Evolutionary conservation across 2,113 vertebrate genomes (phyloP).

Genomic region (Epinephelus moara): DNA sequence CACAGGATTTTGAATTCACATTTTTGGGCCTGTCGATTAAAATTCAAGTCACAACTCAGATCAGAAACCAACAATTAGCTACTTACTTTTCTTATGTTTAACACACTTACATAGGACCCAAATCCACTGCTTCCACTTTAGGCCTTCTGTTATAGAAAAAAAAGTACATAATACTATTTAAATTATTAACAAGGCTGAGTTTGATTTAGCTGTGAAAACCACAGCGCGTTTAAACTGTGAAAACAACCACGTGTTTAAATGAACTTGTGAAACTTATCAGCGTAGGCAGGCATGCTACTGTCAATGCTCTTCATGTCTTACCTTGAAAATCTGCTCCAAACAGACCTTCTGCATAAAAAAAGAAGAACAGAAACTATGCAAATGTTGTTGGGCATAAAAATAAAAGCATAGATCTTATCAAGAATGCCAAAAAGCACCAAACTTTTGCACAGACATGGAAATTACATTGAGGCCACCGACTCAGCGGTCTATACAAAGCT

Average conservation of each 20-base stretch:
- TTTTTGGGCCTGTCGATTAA: slow-evolving; percentile 57
- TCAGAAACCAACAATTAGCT: background rate
- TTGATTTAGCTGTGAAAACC: slow-evolving; percentile 1
- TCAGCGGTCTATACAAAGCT: background rate
- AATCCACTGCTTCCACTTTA: background rate
- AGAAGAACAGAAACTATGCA: slow-evolving; percentile 61
- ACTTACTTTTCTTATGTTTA: background rate
- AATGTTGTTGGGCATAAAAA: slow-evolving; percentile 8
- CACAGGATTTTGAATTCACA: slow-evolving; percentile 2
- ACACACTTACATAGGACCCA: slow-evolving; percentile 23
- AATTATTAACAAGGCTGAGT: background rate
- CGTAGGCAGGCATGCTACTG: background rate
- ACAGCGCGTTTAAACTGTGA: background rate
- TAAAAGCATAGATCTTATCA: slow-evolving; percentile 2
- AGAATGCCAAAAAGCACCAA: background rate
- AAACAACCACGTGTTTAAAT: background rate
- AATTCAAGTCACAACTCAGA: background rate
- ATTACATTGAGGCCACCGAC: background rate
- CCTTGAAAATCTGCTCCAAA: slow-evolving; percentile 42
- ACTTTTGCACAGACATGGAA: slow-evolving; percentile 13
- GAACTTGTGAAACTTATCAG: background rate
- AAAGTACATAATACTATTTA: background rate
- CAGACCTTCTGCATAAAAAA: slow-evolving; percentile 3
- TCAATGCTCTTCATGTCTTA: slow-evolving; percentile 5
- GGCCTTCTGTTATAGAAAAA: slow-evolving; percentile 29